A percentile compares a stretch with the other conserved stretches of the same genome.
phyloP scores from a whole-genome alignment of 2,797 vertebrate genomes.

The Clamator glandarius region DNA sequence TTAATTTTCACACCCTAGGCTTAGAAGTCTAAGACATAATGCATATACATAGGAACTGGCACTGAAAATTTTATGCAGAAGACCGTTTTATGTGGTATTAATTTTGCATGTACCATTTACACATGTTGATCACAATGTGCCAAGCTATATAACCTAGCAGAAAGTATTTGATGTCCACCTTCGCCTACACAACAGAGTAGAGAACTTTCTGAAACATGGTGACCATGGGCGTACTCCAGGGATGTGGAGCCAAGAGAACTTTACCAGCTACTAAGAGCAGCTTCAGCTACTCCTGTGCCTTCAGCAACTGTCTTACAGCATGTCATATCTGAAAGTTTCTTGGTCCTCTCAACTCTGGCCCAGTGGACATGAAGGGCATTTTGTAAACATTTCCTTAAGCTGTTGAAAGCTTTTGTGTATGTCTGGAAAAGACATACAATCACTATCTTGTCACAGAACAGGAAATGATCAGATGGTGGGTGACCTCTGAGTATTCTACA shows the following conservation, averaged over 20 bases:
- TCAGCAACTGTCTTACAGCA: background rate
- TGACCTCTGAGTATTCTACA: background rate
- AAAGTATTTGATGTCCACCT: background rate
- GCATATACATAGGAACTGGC: background rate
- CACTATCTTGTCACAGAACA: background rate
- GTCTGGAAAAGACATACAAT: background rate
- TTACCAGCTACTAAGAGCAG: background rate
- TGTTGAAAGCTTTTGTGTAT: background rate
- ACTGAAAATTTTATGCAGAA: background rate
- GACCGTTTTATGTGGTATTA: background rate
- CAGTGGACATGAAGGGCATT: background rate
- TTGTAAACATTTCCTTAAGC: background rate
- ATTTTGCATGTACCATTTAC: background rate
- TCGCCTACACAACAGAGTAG: rapidly evolving
- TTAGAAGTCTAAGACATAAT: background rate
- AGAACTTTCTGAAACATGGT: background rate
- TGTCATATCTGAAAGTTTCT: background rate
- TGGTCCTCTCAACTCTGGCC: background rate
- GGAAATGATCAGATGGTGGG: background rate
- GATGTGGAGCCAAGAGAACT: background rate
- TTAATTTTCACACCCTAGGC: background rate
- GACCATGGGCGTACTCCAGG: background rate
- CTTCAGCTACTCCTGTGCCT: background rate
- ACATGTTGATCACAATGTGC: background rate
- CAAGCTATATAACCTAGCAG: background rate